Percentiles rank a stretch among this genome's conserved stretches.
These are phyloP conservation scores for pig (Sus scrofa) DNA, from an alignment of 2,113 vertebrate species.

Conservation along the genomic window DNA sequence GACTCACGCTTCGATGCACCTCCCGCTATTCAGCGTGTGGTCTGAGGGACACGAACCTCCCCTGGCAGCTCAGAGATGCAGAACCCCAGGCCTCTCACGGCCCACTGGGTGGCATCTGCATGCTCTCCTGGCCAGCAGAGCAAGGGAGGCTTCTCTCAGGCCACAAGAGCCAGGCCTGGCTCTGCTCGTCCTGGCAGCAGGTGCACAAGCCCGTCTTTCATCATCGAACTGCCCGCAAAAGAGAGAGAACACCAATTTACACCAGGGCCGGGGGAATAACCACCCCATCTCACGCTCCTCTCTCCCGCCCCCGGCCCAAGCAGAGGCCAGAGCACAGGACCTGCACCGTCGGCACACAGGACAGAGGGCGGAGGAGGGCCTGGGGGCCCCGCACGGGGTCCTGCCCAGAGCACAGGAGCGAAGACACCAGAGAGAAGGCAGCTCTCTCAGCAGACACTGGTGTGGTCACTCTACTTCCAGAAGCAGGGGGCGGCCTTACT, in stretches of 20 bases:
- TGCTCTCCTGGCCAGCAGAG: background rate
- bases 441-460: background rate
- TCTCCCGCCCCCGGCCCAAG: background rate
- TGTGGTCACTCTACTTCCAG: background rate
- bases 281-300: background rate
- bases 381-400: background rate
- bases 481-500: background rate
- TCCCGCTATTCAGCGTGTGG: background rate
- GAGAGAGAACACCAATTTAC: background rate
- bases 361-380: background rate
- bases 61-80: background rate
- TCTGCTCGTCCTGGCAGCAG: background rate
- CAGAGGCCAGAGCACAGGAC: background rate
- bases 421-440: background rate
- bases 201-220: background rate
- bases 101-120: no score
- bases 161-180: rapidly evolving
- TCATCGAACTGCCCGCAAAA: background rate
- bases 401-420: no score
- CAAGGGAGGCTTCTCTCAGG: background rate
- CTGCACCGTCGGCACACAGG: no score
- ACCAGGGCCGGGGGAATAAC: no score
- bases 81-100: background rate
- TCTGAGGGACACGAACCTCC: background rate
- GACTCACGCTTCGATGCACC: background rate